Percentiles rank a stretch among this genome's conserved stretches.
Conservation (phyloP, 1,140 invertebrate genomes). For the Drosophila kepulauana region DNA sequence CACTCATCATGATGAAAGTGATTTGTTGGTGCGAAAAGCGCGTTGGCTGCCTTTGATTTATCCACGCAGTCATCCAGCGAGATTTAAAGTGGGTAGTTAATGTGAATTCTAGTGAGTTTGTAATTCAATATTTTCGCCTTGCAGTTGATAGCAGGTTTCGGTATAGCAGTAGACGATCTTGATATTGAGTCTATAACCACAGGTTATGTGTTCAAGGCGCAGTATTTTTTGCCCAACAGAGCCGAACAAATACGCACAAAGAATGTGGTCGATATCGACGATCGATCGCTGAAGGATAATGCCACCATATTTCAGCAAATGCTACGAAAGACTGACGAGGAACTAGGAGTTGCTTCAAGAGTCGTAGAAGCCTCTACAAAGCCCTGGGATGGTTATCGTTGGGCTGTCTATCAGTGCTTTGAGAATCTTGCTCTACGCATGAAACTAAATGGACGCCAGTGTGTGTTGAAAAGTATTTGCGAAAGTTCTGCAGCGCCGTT, state of each 20-base stretch:
- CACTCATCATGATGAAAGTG: constrained; percentile 27
- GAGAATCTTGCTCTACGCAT: constrained; percentile 84
- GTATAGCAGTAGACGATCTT: constrained; percentile 74
- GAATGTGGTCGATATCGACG: constrained; percentile 47
- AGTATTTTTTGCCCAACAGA: constrained; percentile 70
- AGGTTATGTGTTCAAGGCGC: constrained; percentile 79
- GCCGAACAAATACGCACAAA: constrained; percentile 57
- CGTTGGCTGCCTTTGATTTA: constrained; percentile 66
- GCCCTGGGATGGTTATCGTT: constrained; percentile 58
- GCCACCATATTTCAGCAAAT: constrained; percentile 59
- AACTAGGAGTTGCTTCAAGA: constrained; percentile 37
- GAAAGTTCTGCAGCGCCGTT: constrained; percentile 90
- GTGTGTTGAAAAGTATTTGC: constrained; percentile 90
- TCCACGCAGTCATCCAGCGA: constrained; percentile 51
- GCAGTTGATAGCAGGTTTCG: constrained; percentile 79
- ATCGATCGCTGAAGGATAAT: constrained; percentile 26
- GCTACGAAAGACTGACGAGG: constrained; percentile 41
- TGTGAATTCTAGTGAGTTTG: neutral
- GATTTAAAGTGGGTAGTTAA: constrained; percentile 47
- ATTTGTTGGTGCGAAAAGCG: constrained; percentile 62
- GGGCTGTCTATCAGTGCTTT: constrained; percentile 66
- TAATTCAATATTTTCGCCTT: neutral
- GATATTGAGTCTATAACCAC: constrained; percentile 66
- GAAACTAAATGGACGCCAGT: constrained; percentile 88
- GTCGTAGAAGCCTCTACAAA: constrained; percentile 11